phyloP scores from a whole-genome alignment of 2,113 vertebrate species.

The Larimichthys crocea region DNA sequence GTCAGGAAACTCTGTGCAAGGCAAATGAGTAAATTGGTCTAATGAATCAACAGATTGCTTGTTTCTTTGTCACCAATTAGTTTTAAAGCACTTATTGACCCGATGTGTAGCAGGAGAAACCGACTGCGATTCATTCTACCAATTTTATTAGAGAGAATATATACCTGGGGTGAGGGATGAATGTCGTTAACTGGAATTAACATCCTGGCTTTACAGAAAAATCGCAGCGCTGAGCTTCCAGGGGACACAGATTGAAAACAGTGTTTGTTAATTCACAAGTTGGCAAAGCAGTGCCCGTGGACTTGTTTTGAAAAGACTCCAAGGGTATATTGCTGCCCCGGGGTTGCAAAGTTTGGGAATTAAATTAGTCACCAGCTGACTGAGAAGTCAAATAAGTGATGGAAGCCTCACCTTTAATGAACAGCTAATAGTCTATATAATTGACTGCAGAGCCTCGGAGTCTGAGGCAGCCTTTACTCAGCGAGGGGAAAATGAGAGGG shows the following conservation, averaged over 20 bases:
- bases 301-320: slow-evolving; percentile 48
- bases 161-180: slow-evolving; percentile 41
- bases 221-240: slow-evolving; percentile 32
- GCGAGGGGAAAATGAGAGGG: slow-evolving; percentile 44
- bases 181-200: slow-evolving; percentile 36
- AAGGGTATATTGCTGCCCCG: slow-evolving; percentile 34
- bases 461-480: slow-evolving; percentile 38
- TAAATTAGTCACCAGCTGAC: slow-evolving; percentile 68
- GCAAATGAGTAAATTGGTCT: slow-evolving; percentile 52
- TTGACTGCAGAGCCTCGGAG: slow-evolving; percentile 65
- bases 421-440: slow-evolving; percentile 72
- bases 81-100: slow-evolving; percentile 68
- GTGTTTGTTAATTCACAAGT: slow-evolving; percentile 57
- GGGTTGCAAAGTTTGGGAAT: slow-evolving; percentile 57
- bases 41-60: slow-evolving; percentile 39
- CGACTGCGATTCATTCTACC: slow-evolving; percentile 33
- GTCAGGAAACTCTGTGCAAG: slow-evolving; percentile 38
- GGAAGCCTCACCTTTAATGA: slow-evolving; percentile 71
- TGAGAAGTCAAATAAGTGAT: slow-evolving; percentile 61
- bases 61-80: slow-evolving; percentile 54
- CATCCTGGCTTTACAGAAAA: slow-evolving; percentile 31
- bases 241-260: slow-evolving; percentile 54
- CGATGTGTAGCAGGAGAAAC: slow-evolving; percentile 5
- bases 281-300: slow-evolving; percentile 38
- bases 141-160: slow-evolving; percentile 29